These are phyloP conservation scores for Rana temporaria DNA, from an alignment of 2,113 vertebrate genomes.

Conservation along the genomic window DNA sequence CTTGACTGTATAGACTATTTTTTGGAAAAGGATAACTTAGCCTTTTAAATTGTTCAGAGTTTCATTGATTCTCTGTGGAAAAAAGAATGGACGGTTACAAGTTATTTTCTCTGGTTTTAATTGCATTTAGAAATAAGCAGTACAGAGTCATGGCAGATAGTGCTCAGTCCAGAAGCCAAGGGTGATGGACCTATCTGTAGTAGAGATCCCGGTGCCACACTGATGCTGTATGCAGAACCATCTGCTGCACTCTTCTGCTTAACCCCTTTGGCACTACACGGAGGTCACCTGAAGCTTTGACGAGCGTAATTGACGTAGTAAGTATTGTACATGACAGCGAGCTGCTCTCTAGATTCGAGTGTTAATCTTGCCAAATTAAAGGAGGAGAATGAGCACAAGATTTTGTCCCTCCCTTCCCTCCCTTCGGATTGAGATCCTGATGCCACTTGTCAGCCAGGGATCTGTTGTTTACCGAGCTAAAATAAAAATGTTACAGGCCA, in stretches of 20 bases:
- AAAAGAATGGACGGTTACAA: too few species aligned
- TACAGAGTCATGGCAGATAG: neutral
- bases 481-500: neutral
- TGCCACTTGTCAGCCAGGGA: neutral
- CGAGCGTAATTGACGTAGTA: neutral
- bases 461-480: neutral
- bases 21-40: too few species aligned
- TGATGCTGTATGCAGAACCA: slow-evolving; percentile 4
- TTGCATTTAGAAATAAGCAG: too few species aligned
- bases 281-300: neutral
- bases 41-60: too few species aligned
- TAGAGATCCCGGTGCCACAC: neutral
- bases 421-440: neutral
- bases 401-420: too few species aligned
- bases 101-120: neutral
- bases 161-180: too few species aligned
- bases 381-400: neutral
- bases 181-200: too few species aligned
- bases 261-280: neutral
- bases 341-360: neutral
- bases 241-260: slow-evolving; percentile 14
- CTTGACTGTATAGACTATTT: too few species aligned
- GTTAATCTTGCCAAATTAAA: neutral
- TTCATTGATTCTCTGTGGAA: too few species aligned
- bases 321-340: neutral